Conservation (phyloP, 2,888 invertebrate species). For the Nephrotoma appendiculata region DNA sequence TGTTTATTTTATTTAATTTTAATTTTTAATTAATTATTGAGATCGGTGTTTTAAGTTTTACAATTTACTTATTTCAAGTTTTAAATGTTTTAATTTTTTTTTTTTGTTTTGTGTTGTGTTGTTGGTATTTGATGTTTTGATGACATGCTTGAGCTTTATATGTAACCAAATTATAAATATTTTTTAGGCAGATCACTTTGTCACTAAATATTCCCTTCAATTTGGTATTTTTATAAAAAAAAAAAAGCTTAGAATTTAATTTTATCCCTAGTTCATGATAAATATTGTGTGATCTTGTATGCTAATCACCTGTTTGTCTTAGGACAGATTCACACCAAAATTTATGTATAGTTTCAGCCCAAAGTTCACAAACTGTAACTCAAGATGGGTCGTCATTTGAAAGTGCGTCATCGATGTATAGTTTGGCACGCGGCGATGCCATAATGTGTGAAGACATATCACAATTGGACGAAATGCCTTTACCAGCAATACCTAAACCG, state of each 20-base stretch:
- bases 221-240: background rate
- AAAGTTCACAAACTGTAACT: slow-evolving; percentile 38
- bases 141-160: slow-evolving; percentile 20
- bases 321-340: background rate
- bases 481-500: slow-evolving; percentile 7
- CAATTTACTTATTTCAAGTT: slow-evolving; percentile 4
- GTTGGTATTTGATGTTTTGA: slow-evolving; percentile 28
- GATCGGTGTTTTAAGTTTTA: background rate
- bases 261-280: background rate
- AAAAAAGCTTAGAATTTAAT: background rate
- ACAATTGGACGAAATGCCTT: slow-evolving; percentile 29
- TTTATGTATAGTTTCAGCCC: slow-evolving; percentile 24
- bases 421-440: slow-evolving; percentile 57
- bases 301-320: background rate
- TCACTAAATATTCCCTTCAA: background rate
- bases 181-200: background rate
- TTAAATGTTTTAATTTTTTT: background rate
- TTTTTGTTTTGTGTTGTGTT: slow-evolving; percentile 7
- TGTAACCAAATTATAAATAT: background rate
- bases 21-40: background rate
- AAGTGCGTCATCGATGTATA: slow-evolving; percentile 69
- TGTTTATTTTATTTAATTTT: slow-evolving; percentile 7
- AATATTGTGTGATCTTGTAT: background rate
- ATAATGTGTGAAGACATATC: slow-evolving; percentile 45
- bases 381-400: slow-evolving; percentile 78